Evolutionary conservation across 2,113 vertebrate genomes (phyloP).

Genomic region (Etheostoma cragini): DNA sequence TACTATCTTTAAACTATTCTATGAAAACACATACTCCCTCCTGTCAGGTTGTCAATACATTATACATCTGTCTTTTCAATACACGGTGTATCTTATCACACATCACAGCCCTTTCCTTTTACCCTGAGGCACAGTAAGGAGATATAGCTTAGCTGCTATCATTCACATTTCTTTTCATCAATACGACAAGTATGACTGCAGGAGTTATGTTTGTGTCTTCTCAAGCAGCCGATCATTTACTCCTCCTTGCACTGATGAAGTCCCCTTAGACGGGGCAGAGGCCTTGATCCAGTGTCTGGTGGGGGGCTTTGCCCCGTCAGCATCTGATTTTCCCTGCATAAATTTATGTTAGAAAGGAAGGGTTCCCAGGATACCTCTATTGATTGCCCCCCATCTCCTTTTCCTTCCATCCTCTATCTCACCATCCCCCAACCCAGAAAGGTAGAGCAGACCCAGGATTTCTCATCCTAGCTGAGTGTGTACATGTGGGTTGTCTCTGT

Average conservation of each 20-base stretch:
- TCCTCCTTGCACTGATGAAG: constrained; percentile 32
- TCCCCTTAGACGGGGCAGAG: neutral
- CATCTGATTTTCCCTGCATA: constrained; percentile 52
- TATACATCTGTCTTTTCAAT: constrained; percentile 12
- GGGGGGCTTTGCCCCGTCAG: constrained; percentile 64
- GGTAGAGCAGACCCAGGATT: constrained; percentile 28
- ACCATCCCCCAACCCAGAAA: constrained; percentile 47
- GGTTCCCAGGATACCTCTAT: constrained; percentile 63
- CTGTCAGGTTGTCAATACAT: constrained; percentile 40
- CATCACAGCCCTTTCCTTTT: constrained; percentile 26
- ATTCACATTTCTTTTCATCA: constrained; percentile 31
- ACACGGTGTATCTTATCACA: constrained; percentile 40
- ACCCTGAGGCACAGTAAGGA: constrained; percentile 45
- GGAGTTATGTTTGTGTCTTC: constrained; percentile 29
- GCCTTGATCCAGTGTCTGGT: constrained; percentile 20
- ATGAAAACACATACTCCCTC: constrained; percentile 27
- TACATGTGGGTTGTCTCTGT: constrained; percentile 37
- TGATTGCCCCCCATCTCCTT: constrained; percentile 39
- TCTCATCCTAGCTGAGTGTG: constrained; percentile 15
- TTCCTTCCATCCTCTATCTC: constrained; percentile 25
- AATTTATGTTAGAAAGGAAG: constrained; percentile 57
- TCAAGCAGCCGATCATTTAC: constrained; percentile 44
- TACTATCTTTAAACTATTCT: constrained; percentile 9
- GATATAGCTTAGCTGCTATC: constrained; percentile 41
- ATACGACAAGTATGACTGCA: constrained; percentile 32